Evolutionary conservation across 1,140 invertebrate species (phyloP), one percentile per base, ranked within the genome.

Genomic region (Drosophila rufa): DNA sequence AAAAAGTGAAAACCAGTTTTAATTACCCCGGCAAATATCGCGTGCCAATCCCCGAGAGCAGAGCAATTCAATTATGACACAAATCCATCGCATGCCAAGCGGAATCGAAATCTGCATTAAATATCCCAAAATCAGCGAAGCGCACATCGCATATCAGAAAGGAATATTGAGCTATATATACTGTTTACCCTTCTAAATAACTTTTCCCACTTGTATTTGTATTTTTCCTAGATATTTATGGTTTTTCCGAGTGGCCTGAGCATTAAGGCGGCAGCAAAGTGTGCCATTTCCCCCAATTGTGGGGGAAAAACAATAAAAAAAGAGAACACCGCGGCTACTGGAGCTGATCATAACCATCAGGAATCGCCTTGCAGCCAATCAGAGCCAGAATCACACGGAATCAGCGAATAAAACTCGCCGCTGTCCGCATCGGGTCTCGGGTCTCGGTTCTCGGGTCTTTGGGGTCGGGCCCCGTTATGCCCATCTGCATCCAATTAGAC

Each of bases 401-500:
- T 69, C 69, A 43, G 19, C 14, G 27, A 42, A 25, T 38, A n/a
- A 7, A 58, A 53, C 38, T 53, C 30, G n/a, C 48, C 8, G 48
- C 50, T 43, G 58, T 65, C 30, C 46, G 17, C 45, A 45, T 45
- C 48, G 40, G 17, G 9, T 36, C 46, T 69, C 38, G 65, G 57
- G 46, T 65, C 59, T 79, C 57, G 56, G 57, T 25, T 68, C 65
- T 22, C 19, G 65, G 57, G 46, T 65, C 59, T 79, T 61, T 43
- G 64, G 56, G 57, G 33, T 68, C 65, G 65, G 27, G 62, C 42
- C 25, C 60, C 80, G 80, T 82, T 83, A 84, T 84, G 64, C 70
- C 70, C 81, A 84, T 87, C 79, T 87, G 84, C 83, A 87, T 83
- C 84, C 83, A 86, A 86, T 86, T 86, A 86, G 83, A 66, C 73